Base-by-base conservation (phyloP, 2,797 vertebrate species). In the Clarias pachynema region DNA sequence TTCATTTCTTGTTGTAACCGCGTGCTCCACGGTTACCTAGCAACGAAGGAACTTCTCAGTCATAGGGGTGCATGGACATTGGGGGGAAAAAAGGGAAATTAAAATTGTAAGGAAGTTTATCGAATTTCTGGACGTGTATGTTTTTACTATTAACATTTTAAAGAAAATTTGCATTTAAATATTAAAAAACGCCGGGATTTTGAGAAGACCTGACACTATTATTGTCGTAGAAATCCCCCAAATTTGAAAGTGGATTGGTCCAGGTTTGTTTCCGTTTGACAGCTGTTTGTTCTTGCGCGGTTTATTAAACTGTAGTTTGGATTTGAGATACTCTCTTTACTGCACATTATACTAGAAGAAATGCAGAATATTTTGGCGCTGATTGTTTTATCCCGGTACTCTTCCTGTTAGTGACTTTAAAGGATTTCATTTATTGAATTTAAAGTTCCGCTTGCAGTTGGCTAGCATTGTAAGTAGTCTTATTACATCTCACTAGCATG, bases 1-100 rank as follows among this genome's bases (percentile, higher is more conserved):
- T 26, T 57, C 53, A 5, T 31, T 75, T 15, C 26, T 59, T 77
- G 53, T 59, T 77, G 53, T 24, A 5, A 53, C 49, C 84, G 91
- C 91, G 83, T 88, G 81, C 81, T 59, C 20, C 18, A 49, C 26
- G 37, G 93, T 94, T 87, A 93, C 95, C 79, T 87, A 92, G 94
- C 91, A 93, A 95, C 94, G 14, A n/a, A 8, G 89, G 92, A 83
- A 86, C 69, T 72, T 79, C 66, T 90, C 90, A 94, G 78, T 86
- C 57, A 65, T 69, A 74, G 29, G 85, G 81, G 88, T 56, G 60
- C 5, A 2, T 2, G 1, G 26, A 40, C 15, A 22, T 24, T 9
- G 29, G 3, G 1, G 29, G 3, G 1, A 2, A 2, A 22, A 69
- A 66, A 77, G 26, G 0, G 53, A 18, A 49, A 12, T 2, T 37